These are phyloP conservation scores for Aplysia californica DNA, from an alignment of 1,140 invertebrate genomes.

Conservation along the genomic window DNA sequence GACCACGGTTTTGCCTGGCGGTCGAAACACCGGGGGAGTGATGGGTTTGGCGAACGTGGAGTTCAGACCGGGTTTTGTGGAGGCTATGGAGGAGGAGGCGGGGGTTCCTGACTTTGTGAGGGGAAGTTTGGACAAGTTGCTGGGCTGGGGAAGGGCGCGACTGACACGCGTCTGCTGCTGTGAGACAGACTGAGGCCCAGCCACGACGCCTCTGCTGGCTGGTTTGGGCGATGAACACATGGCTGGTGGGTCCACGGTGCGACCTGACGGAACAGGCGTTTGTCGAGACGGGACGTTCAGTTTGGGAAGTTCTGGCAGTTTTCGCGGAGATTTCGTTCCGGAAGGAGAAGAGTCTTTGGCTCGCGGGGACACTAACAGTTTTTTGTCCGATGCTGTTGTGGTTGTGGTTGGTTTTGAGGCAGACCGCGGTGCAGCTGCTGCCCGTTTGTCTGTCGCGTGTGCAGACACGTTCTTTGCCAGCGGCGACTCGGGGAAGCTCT, in stretches of 20 bases:
- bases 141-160: background rate
- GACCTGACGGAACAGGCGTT: background rate
- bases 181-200: background rate
- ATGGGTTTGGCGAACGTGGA: background rate
- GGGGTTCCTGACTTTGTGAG: background rate
- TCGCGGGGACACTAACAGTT: no score
- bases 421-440: no score
- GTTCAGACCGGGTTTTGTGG: background rate
- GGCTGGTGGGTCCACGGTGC: background rate
- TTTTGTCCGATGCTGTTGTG: no score
- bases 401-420: background rate
- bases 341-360: no score
- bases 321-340: slow-evolving; percentile 1
- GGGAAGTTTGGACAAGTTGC: background rate
- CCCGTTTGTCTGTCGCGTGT: no score
- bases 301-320: slow-evolving; percentile 31
- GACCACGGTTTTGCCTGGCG: slow-evolving; percentile 19
- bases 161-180: background rate
- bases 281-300: slow-evolving; percentile 13
- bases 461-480: background rate
- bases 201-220: background rate
- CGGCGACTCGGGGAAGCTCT: background rate
- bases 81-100: background rate
- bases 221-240: slow-evolving; percentile 20
- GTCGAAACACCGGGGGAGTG: background rate